A percentile compares a stretch with the other conserved stretches of the same genome.
Conservation (phyloP, 2,113 vertebrate genomes). For the Vidua macroura region DNA sequence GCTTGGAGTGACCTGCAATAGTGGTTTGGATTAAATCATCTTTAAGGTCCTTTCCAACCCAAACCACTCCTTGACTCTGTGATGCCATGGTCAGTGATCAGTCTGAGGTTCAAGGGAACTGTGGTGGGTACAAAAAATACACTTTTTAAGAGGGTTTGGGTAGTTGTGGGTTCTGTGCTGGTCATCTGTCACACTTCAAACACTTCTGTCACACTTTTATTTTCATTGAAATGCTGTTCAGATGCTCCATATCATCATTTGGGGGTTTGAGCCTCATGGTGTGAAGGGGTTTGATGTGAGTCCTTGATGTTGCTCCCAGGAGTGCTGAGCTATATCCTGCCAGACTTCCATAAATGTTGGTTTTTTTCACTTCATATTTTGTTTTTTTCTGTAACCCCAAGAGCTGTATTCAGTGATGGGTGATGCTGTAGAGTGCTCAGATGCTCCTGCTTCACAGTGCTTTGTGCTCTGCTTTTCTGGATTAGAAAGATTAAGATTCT, state of each 20-base stretch:
- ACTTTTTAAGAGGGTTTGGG: background rate
- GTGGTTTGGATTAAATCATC: background rate
- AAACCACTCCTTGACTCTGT: background rate
- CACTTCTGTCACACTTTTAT: background rate
- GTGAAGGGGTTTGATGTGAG: background rate
- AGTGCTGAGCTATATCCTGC: background rate
- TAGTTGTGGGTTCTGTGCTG: background rate
- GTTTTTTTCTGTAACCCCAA: background rate
- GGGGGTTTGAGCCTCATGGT: background rate
- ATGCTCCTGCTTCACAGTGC: background rate
- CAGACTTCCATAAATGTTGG: background rate
- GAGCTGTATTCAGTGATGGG: background rate
- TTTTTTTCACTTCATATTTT: background rate
- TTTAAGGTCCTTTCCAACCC: background rate
- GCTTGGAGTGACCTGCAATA: rapidly evolving
- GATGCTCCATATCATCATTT: background rate
- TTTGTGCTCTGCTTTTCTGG: background rate
- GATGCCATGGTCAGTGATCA: background rate
- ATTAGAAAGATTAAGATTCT: constrained; percentile 55
- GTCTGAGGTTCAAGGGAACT: background rate
- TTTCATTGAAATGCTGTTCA: background rate
- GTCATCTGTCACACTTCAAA: background rate
- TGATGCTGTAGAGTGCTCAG: background rate
- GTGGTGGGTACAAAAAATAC: background rate
- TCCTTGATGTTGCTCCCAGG: background rate